Base-by-base conservation (phyloP, 2,888 invertebrate species). In the Diloba caeruleocephala region DNA sequence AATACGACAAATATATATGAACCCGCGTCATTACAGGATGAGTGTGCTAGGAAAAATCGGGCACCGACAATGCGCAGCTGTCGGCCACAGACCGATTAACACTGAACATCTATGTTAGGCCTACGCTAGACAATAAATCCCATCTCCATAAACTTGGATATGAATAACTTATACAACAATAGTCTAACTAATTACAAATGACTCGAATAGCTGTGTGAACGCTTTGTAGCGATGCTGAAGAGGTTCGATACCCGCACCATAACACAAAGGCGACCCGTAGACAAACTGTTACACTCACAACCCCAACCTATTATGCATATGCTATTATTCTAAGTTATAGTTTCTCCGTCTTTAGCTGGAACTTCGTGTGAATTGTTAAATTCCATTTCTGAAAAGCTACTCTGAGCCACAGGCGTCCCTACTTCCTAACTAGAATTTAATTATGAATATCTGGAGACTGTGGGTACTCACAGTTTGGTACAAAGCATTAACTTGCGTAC, bases 331-430 rank as follows among this genome's bases (percentile, higher is more conserved):
- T 67, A 75, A 83, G 81, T 82, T 84, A 83, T 83, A 78, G 83
- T 84, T 83, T 81, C 80, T 73, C 76, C 70, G 76, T 79, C 81
- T 85, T 81, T 78, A 78, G 86, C 81, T 81, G 79, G 78, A 88
- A 87, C 85, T 89, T 84, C 77, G 82, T 84, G 88, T 91, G 90
- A 91, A 91, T 90, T 88, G 90, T 91, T 91, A 91, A 91, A 91
- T 89, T 88, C 85, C 84, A 90, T 90, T 86, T 81, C 83, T 84
- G 85, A 81, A 86, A 84, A 82, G 85, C 84, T 82, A 81, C 82
- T 82, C 78, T 79, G 78, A 59, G 82, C 81, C 81, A 76, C 81
- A 64, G 49, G 84, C 84, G 81, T 78, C 78, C 76, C 75, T 82
- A 83, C 83, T 89, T 86, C 79, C 83, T 89, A 90, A 90, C 88